Evolutionary conservation across 1,140 invertebrate species (phyloP), one percentile per base, ranked within the genome.

Genomic region (Anthonomus grandis): DNA sequence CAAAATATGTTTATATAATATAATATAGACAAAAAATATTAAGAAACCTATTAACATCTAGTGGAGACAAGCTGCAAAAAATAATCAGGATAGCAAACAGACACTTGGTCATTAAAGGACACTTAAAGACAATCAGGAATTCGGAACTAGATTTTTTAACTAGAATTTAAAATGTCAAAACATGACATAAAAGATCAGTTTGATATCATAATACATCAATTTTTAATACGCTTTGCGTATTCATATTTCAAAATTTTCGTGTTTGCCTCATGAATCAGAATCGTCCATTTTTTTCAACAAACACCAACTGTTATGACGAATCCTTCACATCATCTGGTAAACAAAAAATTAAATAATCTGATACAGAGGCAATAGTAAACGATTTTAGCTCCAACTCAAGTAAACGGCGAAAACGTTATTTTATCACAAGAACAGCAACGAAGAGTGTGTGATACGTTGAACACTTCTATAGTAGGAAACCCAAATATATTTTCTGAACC

Each of bases 391-490:
- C 59, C 62, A 8, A 50, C 51, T 8, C 62, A n/a, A 15, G 22
- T 64, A 19, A 59, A 48, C 24, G 64, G 64, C 1, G 62, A 65
- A 44, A 62, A 59, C 24, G 56, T 67, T 6, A 52, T 67, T 34
- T 21, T 67, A 15, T 60, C 64, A 13, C 64, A 67, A 60, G 62
- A 64, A 55, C 57, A 65, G 57, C 62, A 64, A 46, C 37, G 62
- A 39, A 62, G 59, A 52, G 37, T 65, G 12, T 59, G 31, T 24
- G 60, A 65, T 39, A 62, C 41, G 15, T 31, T 65, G 2, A 64
- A 63, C n/a, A 67, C 64, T 5, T 57, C 64, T 2, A 54, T 67
- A 31, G 36, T 41, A 4, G 62, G 56, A 27, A 36, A 36, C 3
- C 42, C 31, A 17, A n/a, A n/a, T n/a, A n/a, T n/a, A n/a, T n/a